Percentiles rank a stretch among this genome's conserved stretches.
Conservation (phyloP, 2,797 vertebrate genomes). For the Manis crassicaudata region DNA sequence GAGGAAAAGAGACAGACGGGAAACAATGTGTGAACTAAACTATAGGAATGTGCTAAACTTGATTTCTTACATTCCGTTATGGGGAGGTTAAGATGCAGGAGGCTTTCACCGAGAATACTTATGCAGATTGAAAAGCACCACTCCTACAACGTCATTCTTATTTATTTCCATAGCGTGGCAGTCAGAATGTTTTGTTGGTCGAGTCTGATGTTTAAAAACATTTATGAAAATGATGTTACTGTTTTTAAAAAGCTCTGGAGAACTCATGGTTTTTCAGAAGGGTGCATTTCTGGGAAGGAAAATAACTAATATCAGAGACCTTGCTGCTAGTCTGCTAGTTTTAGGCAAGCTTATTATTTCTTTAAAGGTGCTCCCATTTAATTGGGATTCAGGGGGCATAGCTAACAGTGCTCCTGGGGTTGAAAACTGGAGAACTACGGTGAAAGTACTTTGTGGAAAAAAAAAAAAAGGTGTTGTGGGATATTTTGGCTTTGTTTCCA, state of each 20-base stretch:
- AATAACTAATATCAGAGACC: not conserved
- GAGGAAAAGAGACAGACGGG: not conserved
- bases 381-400: not conserved
- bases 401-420: not conserved
- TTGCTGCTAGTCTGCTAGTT: constrained; percentile 48
- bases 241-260: constrained; percentile 21
- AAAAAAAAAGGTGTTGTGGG: not conserved
- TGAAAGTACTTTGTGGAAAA: not conserved
- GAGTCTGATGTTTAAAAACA: constrained; percentile 54
- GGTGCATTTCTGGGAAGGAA: constrained; percentile 52
- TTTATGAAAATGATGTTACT: constrained; percentile 55
- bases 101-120: constrained; percentile 2
- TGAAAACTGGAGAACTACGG: not conserved
- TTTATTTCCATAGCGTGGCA: constrained; percentile 31
- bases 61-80: not conserved
- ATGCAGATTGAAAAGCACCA: not conserved
- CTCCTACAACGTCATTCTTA: constrained; percentile 15
- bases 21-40: not conserved
- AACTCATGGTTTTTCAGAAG: not conserved
- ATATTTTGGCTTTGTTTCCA: not conserved
- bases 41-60: not conserved
- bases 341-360: constrained; percentile 7
- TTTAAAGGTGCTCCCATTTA: not conserved
- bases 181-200: constrained; percentile 60
- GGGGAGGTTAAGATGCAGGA: not conserved